phyloP scores from a whole-genome alignment of 1,140 invertebrate genomes.

The Euglossa dilemma region DNA sequence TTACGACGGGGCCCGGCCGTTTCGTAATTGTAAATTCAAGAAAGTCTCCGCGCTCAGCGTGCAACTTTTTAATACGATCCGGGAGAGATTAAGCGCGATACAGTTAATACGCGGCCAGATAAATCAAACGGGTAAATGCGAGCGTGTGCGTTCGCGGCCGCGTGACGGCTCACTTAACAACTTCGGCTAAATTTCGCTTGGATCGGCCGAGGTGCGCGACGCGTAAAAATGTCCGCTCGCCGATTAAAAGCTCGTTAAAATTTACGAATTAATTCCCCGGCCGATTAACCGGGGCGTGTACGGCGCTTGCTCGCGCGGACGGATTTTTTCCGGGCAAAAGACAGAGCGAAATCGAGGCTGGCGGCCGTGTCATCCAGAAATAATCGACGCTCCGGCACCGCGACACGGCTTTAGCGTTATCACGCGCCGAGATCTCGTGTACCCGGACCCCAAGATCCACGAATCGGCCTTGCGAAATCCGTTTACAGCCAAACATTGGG shows the following conservation, averaged over 20 bases:
- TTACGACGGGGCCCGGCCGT: slow-evolving; percentile 5
- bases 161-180: slow-evolving; percentile 25
- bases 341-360: not conserved
- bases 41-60: slow-evolving; percentile 9
- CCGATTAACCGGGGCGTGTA: not conserved
- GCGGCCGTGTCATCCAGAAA: not conserved
- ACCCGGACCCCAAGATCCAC: not conserved
- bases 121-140: slow-evolving; percentile 33
- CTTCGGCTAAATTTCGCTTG: not conserved
- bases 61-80: slow-evolving; percentile 7
- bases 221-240: not conserved
- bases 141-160: not conserved
- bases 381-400: slow-evolving; percentile 12
- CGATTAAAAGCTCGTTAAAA: slow-evolving; percentile 20
- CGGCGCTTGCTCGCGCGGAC: too few relatives aligned
- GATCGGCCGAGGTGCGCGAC: not conserved
- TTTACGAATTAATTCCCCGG: slow-evolving; percentile 11
- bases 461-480: slow-evolving; percentile 23
- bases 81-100: not conserved
- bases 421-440: slow-evolving; percentile 5
- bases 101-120: slow-evolving; percentile 19
- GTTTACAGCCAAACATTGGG: slow-evolving; percentile 31
- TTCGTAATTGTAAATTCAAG: slow-evolving; percentile 19
- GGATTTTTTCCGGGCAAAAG: too few relatives aligned
- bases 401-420: slow-evolving; percentile 36